Evolutionary conservation across 1,140 invertebrate species (phyloP).

Genomic region (Batillaria attramentaria): DNA sequence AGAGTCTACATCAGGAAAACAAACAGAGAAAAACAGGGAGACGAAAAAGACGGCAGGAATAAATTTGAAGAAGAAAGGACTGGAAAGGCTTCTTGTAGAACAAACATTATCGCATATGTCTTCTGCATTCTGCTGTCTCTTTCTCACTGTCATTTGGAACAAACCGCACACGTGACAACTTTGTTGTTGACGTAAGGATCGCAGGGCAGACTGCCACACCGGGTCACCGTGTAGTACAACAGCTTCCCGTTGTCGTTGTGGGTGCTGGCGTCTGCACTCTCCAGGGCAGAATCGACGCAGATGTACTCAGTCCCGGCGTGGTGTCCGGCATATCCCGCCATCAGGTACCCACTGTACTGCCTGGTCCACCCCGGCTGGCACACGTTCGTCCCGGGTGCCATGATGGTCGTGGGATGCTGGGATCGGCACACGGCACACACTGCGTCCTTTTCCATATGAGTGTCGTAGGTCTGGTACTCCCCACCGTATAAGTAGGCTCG

Average conservation of each 20-base stretch:
- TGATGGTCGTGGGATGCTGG: conserved; percentile 27
- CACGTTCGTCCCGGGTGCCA: conserved; percentile 48
- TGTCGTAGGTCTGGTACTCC: neutral
- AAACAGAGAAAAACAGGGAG: too few relatives aligned
- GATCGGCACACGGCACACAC: conserved; percentile 11
- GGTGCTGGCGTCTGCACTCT: conserved; percentile 26
- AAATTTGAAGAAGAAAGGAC: too few relatives aligned
- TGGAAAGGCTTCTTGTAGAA: too few relatives aligned
- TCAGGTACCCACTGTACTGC: conserved; percentile 48
- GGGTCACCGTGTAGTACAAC: conserved; percentile 37
- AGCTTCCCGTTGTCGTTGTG: conserved; percentile 41
- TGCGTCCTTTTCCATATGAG: neutral
- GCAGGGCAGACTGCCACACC: conserved; percentile 37
- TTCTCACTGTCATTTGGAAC: conserved; percentile 39
- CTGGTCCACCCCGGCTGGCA: conserved; percentile 49
- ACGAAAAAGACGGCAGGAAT: too few relatives aligned
- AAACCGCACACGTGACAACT: conserved; percentile 49
- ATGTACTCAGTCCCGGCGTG: conserved; percentile 30
- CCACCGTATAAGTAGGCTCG: conserved; percentile 1
- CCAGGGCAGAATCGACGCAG: conserved; percentile 48
- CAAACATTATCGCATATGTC: too few relatives aligned
- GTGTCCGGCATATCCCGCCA: conserved; percentile 29
- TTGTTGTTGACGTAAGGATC: conserved; percentile 43
- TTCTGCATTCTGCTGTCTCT: too few relatives aligned
- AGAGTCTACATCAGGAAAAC: too few relatives aligned